Conservation (phyloP, 1,140 invertebrate species). For the Aphis craccivora region DNA sequence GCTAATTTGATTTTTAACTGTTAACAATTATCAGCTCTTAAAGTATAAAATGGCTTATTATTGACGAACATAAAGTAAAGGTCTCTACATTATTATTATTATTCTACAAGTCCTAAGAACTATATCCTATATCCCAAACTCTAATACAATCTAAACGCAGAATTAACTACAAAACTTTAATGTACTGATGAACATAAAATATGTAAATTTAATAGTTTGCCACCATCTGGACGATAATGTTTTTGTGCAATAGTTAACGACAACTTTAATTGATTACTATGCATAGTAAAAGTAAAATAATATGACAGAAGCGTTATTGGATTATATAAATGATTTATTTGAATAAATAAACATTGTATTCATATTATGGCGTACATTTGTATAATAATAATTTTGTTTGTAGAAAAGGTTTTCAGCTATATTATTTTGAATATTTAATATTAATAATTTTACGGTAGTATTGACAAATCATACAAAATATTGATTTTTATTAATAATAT, state of each 20-base stretch:
- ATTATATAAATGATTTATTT: background rate
- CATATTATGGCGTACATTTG: background rate
- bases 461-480: background rate
- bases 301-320: background rate
- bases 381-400: background rate
- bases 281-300: background rate
- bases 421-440: background rate
- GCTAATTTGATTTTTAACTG: no score
- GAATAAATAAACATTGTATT: background rate
- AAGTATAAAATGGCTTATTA: background rate
- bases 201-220: background rate
- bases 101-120: conserved; percentile 26
- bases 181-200: background rate
- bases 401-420: background rate
- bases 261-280: background rate
- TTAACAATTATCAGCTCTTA: no score
- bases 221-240: background rate
- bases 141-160: background rate
- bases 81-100: background rate
- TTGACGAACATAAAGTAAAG: background rate
- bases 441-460: background rate
- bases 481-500: no score
- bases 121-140: background rate
- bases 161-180: background rate
- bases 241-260: background rate